Conservation (phyloP, 1,140 invertebrate species). For the Caenorhabditis inopinata region DNA sequence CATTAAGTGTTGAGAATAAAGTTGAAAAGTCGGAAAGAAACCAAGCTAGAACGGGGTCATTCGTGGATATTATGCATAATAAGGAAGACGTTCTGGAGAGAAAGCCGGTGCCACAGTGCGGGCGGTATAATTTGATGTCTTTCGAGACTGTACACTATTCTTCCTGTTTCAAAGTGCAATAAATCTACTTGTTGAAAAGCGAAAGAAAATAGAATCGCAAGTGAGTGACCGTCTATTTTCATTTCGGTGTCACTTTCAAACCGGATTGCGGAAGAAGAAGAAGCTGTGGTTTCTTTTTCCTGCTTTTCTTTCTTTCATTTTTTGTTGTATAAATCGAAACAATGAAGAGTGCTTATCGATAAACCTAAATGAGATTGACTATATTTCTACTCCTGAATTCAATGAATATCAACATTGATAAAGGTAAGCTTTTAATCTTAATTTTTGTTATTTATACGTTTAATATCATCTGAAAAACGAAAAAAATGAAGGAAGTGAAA, state of each 20-base stretch:
- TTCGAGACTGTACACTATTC: constrained; percentile 4
- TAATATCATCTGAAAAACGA: too few relatives aligned
- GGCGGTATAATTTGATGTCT: constrained; percentile 19
- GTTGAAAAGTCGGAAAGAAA: not conserved
- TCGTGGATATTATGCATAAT: constrained; percentile 20
- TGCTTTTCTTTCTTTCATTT: not conserved
- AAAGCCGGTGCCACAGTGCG: constrained; percentile 13
- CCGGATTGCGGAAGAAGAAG: not conserved
- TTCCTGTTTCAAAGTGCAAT: not conserved
- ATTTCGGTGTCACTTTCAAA: constrained; percentile 30
- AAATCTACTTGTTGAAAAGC: constrained; percentile 4
- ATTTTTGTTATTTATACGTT: too few relatives aligned
- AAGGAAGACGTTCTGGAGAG: constrained; percentile 10
- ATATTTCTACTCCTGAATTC: constrained; percentile 32
- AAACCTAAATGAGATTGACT: not conserved
- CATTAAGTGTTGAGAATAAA: too few relatives aligned
- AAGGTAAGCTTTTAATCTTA: constrained; percentile 26
- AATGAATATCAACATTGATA: not conserved
- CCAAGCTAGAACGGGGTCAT: not conserved
- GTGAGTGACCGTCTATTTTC: constrained; percentile 18
- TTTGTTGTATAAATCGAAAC: not conserved
- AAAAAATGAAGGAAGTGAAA: too few relatives aligned
- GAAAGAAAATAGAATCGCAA: not conserved
- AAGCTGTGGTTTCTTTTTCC: not conserved
- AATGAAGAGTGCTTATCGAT: not conserved